Percentiles rank a stretch among this genome's conserved stretches.
phyloP scores from a whole-genome alignment of 2,888 invertebrate genomes.

The Petrolisthes manimaculis region DNA sequence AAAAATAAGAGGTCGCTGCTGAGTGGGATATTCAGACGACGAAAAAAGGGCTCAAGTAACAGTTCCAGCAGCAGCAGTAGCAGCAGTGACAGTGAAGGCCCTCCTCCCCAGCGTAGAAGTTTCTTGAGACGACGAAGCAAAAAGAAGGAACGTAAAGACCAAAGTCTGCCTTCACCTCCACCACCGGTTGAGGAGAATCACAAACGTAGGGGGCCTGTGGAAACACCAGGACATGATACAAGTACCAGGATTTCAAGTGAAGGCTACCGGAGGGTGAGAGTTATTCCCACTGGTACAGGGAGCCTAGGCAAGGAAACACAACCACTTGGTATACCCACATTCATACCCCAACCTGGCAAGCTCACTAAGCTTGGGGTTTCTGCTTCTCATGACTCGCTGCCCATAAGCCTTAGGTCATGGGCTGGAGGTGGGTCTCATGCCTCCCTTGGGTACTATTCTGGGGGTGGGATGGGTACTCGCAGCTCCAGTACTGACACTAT shows the following conservation, averaged over 20 bases:
- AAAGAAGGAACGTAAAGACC: slow-evolving; percentile 36
- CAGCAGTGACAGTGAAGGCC: slow-evolving; percentile 52
- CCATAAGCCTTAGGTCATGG: slow-evolving; percentile 46
- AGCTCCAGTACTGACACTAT: slow-evolving; percentile 64
- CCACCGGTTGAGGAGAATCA: slow-evolving; percentile 23
- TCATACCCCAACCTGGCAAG: slow-evolving; percentile 40
- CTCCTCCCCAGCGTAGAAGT: slow-evolving; percentile 11
- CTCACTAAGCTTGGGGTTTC: slow-evolving; percentile 51
- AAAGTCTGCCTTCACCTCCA: slow-evolving; percentile 23
- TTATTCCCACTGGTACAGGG: slow-evolving; percentile 28
- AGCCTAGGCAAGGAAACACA: slow-evolving; percentile 53
- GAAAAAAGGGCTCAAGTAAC: slow-evolving; percentile 43
- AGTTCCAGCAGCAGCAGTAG: slow-evolving; percentile 42
- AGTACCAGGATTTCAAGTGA: neutral
- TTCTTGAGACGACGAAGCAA: slow-evolving; percentile 40
- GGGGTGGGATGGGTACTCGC: slow-evolving; percentile 47
- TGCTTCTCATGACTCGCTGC: slow-evolving; percentile 64
- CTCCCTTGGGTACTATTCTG: slow-evolving; percentile 31
- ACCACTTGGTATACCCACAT: slow-evolving; percentile 57
- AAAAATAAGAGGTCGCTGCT: slow-evolving; percentile 41
- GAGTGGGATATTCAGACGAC: slow-evolving; percentile 59
- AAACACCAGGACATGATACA: neutral
- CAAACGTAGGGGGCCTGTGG: neutral
- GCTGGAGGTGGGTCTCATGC: slow-evolving; percentile 36
- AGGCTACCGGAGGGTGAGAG: slow-evolving; percentile 30